These are phyloP conservation scores for Leptinotarsa peninsularis DNA, from an alignment of 2,888 invertebrate genomes.

Conservation along the genomic window DNA sequence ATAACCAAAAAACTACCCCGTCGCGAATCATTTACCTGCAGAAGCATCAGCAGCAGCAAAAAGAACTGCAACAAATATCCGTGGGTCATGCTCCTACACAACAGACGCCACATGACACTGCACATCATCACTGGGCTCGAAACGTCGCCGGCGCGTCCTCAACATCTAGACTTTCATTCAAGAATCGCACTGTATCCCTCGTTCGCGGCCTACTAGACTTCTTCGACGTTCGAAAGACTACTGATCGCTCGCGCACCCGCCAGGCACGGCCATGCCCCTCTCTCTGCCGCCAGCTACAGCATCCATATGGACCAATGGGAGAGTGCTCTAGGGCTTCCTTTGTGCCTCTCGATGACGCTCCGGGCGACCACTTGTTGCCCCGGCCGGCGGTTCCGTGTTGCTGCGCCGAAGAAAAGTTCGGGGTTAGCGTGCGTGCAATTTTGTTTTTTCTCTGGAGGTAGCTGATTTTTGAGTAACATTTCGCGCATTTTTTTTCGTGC, in stretches of 20 bases:
- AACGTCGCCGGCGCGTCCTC: constrained; percentile 54
- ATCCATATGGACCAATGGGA: constrained; percentile 63
- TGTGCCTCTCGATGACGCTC: constrained; percentile 52
- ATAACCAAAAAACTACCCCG: neutral
- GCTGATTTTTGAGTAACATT: neutral
- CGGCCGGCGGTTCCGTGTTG: constrained; percentile 38
- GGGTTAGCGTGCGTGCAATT: constrained; percentile 25
- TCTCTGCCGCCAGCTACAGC: constrained; percentile 59
- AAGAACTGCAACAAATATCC: constrained; percentile 69
- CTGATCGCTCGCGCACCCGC: constrained; percentile 62
- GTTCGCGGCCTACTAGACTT: constrained; percentile 14
- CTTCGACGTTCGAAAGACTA: constrained; percentile 62
- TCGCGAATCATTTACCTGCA: constrained; percentile 63
- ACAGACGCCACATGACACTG: constrained; percentile 68
- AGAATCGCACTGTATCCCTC: constrained; percentile 31
- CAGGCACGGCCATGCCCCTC: constrained; percentile 45
- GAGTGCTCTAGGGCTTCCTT: constrained; percentile 54
- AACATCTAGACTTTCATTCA: constrained; percentile 46
- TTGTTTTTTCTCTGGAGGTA: constrained; percentile 16
- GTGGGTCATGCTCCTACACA: constrained; percentile 69
- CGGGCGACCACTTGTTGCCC: constrained; percentile 57
- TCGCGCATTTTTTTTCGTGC: neutral
- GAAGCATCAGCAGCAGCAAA: constrained; percentile 65
- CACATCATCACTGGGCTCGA: constrained; percentile 65
- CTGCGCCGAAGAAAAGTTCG: constrained; percentile 19